Evolutionary conservation across 2,113 vertebrate genomes (phyloP), one percentile per base, ranked within the genome.

Genomic region (Phainopepla nitens): DNA sequence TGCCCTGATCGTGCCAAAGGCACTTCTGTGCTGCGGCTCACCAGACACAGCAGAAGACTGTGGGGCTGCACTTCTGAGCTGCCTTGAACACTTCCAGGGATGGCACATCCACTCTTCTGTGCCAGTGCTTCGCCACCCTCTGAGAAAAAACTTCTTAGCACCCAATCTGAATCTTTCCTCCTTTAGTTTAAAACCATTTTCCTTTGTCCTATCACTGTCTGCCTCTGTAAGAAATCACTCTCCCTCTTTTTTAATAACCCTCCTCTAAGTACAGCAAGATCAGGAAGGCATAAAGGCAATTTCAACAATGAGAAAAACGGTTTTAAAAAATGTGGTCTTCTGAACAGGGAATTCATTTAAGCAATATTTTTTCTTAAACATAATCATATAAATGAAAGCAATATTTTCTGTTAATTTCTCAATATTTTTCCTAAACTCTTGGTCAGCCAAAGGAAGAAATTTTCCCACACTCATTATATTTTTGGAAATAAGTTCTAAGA

Each of bases 21-120:
- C 60, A 29, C 15, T 60, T 53, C 25, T 42, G 29, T 83, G 44
- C 54, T 56, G 33, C 41, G 85, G 39, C 51, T 49, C 71, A 57
- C 24, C 41, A 68, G 60, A 15, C 22, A 64, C 35, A n/a, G 50
- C 62, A 53, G n/a, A 76, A 25, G 5, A 15, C 8, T 0, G 0
- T 31, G 33, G 25, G 10, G 8, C 56, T n/a, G 49, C 35, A 36
- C 7, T 17, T 54, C 33, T n/a, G 33, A 39, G 21, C 11, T 82
- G 23, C 8, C 47, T 53, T 39, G 19, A 47, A 13, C n/a, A 27
- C 8, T 39, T 61, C n/a, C 56, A 87, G 39, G 20, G 4, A 9
- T 28, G 33, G n/a, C 15, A 22, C 6, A 19, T 28, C 11, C 28
- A 23, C 7, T 60, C 33, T 22, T 61, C 54, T 28, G 10, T 16